phyloP scores from a whole-genome alignment of 1,140 invertebrate genomes.

The Nephotettix cincticeps region DNA sequence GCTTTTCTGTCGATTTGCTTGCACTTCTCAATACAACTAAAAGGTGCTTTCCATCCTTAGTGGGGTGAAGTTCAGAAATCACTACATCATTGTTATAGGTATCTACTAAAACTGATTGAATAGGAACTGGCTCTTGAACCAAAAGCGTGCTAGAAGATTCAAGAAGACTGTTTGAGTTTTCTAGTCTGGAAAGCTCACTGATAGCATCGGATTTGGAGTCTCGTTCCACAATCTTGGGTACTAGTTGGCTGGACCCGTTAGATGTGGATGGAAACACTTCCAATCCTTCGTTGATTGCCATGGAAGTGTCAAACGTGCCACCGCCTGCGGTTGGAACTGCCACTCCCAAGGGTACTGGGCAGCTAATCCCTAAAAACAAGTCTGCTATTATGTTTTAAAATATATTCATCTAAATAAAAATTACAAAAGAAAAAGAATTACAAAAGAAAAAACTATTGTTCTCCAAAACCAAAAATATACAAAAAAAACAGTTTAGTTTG shows the following conservation, averaged over 20 bases:
- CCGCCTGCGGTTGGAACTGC: conserved; percentile 42
- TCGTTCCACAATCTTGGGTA: not conserved
- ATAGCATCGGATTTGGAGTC: not conserved
- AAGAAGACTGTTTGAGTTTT: not conserved
- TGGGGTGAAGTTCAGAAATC: conserved; percentile 60
- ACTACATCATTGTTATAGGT: conserved; percentile 45
- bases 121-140: conserved; percentile 48
- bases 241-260: conserved; percentile 39
- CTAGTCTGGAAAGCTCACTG: not conserved
- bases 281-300: conserved; percentile 41
- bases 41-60: conserved; percentile 62
- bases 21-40: conserved; percentile 59
- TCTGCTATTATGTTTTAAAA: too few relatives aligned
- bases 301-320: conserved; percentile 47
- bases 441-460: too few relatives aligned
- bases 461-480: too few relatives aligned
- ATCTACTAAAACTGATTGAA: conserved; percentile 48
- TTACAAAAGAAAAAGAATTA: too few relatives aligned
- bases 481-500: too few relatives aligned
- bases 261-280: conserved; percentile 49
- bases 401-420: too few relatives aligned
- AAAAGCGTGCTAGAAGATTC: not conserved
- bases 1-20: not conserved
- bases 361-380: conserved; percentile 3
- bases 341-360: conserved; percentile 41